These are phyloP conservation scores for Anastrepha ludens DNA, from an alignment of 1,140 invertebrate genomes.

Conservation along the genomic window DNA sequence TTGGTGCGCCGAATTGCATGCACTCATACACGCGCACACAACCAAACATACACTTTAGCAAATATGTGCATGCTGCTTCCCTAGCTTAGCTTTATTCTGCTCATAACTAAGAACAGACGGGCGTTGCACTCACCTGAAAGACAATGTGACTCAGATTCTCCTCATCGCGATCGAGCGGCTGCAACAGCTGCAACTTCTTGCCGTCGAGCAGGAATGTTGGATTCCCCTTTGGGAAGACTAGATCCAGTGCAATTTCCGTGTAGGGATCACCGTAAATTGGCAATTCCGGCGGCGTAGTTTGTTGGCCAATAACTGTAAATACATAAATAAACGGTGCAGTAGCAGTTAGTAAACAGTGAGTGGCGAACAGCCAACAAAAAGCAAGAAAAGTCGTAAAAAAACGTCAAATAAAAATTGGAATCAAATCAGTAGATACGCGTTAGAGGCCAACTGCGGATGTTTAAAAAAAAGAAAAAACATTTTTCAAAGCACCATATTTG, in stretches of 20 bases:
- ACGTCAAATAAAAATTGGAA: background rate
- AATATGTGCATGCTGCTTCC: background rate
- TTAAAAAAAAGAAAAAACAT: too few species aligned
- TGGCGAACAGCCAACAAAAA: background rate
- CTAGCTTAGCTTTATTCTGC: background rate
- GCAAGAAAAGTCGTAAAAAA: background rate
- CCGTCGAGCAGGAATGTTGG: conserved; percentile 87
- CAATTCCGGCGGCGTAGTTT: conserved; percentile 84
- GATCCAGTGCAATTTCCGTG: conserved; percentile 85
- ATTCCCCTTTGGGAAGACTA: conserved; percentile 85
- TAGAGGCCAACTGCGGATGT: too few species aligned
- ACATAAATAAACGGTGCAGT: conserved; percentile 51
- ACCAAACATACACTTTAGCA: background rate
- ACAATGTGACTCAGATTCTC: conserved; percentile 90
- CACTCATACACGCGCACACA: background rate
- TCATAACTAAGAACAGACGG: background rate
- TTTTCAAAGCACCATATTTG: too few species aligned
- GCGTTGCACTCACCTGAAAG: conserved; percentile 81
- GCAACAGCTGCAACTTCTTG: conserved; percentile 85
- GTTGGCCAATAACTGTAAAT: conserved; percentile 86
- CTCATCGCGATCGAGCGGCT: conserved; percentile 89
- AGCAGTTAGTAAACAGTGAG: background rate
- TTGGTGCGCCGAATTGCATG: background rate
- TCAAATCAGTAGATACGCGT: too few species aligned
- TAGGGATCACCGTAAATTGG: conserved; percentile 88